These are phyloP conservation scores for Dasypus novemcinctus DNA, from an alignment of 2,113 vertebrate genomes.

Conservation along the genomic window DNA sequence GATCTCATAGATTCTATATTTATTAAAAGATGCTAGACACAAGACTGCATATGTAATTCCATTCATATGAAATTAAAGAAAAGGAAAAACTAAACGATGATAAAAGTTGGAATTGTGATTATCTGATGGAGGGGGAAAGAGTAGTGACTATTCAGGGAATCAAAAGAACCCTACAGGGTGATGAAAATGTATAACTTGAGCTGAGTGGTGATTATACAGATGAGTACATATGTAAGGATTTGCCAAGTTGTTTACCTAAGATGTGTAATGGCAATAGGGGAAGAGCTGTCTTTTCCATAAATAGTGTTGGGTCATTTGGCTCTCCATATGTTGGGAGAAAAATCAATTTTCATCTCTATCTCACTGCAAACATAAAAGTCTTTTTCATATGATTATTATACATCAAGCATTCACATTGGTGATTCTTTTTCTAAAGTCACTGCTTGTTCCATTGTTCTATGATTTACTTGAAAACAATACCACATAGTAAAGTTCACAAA, in stretches of 20 bases:
- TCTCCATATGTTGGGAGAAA: no score
- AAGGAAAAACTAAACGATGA: background rate
- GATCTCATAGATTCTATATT: background rate
- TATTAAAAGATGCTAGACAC: background rate
- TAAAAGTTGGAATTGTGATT: background rate
- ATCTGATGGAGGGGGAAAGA: background rate
- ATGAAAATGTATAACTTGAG: background rate
- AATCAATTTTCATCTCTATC: no score
- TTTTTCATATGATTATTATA: background rate
- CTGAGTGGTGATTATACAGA: background rate
- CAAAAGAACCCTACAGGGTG: background rate
- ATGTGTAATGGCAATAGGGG: background rate
- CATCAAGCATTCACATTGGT: background rate
- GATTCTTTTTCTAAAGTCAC: background rate
- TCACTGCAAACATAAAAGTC: no score
- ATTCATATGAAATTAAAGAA: background rate
- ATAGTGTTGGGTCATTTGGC: no score
- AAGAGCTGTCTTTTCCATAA: no score
- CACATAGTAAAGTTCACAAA: background rate
- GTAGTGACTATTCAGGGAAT: background rate
- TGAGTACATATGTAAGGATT: background rate
- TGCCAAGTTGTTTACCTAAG: background rate
- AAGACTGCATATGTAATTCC: background rate
- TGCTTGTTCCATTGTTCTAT: background rate
- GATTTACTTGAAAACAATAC: background rate